Percentiles rank a stretch among this genome's conserved stretches.
phyloP scores from a whole-genome alignment of 1,140 invertebrate genomes.

The Sminthurinus signatus region DNA sequence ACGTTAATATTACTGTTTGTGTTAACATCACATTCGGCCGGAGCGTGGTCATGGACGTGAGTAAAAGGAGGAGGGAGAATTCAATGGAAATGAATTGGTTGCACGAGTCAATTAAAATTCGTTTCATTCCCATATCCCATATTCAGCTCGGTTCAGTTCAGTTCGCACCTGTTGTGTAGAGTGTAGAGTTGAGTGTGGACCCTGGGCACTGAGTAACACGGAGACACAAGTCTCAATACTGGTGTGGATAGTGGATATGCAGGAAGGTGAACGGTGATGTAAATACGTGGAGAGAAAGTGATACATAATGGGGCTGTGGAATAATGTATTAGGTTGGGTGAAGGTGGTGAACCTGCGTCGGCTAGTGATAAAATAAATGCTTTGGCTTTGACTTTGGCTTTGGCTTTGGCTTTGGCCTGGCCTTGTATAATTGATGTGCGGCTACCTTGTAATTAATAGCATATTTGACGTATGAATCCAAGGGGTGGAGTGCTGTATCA shows the following conservation, averaged over 20 bases:
- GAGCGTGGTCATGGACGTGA: background rate
- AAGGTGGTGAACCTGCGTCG: too few species aligned
- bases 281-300: too few species aligned
- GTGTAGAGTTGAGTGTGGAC: too few species aligned
- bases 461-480: slow-evolving; percentile 27
- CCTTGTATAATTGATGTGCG: slow-evolving; percentile 30
- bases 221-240: background rate
- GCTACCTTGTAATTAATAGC: slow-evolving; percentile 32
- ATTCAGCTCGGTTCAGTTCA: background rate
- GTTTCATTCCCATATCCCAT: background rate
- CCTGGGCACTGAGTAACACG: too few species aligned
- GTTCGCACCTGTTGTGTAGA: slow-evolving; percentile 22
- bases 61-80: background rate
- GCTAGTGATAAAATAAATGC: too few species aligned
- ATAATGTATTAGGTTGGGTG: too few species aligned
- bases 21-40: too few species aligned
- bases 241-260: background rate
- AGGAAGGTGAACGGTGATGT: too few species aligned
- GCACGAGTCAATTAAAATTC: background rate
- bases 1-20: too few species aligned
- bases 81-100: too few species aligned
- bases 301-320: too few species aligned
- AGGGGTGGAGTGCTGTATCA: slow-evolving; percentile 21
- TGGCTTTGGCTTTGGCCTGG: slow-evolving; percentile 13
- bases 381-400: background rate